These are phyloP conservation scores for Gallinago jamesoni DNA, from an alignment of 2,113 vertebrate genomes.

Conservation along the genomic window DNA sequence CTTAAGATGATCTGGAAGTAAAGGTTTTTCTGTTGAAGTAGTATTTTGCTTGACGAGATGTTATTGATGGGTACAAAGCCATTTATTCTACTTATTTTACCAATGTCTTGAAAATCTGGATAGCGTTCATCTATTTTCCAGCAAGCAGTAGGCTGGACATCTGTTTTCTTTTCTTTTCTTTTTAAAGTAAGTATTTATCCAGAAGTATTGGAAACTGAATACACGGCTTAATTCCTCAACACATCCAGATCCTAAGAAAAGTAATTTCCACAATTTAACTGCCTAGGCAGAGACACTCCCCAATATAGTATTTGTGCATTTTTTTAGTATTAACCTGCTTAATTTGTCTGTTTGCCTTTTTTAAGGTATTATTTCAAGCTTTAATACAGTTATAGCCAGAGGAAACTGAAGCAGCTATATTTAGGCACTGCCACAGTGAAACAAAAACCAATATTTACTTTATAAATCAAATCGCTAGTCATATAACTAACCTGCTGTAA, in stretches of 20 bases:
- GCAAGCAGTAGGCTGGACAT: conserved; percentile 53
- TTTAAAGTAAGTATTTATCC: conserved; percentile 52
- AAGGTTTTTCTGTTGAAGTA: conserved; percentile 3
- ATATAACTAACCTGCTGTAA: background rate
- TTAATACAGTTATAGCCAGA: background rate
- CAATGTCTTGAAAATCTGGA: conserved; percentile 57
- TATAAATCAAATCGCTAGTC: background rate
- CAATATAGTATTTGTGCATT: background rate
- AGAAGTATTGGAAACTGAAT: conserved; percentile 62
- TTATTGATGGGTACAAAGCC: conserved; percentile 32
- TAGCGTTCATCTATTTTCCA: conserved; percentile 63
- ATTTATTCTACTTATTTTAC: conserved; percentile 41
- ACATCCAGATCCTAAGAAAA: conserved; percentile 6
- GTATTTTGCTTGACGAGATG: background rate
- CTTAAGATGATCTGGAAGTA: conserved; percentile 3
- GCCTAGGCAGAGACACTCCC: background rate
- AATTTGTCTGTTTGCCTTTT: background rate
- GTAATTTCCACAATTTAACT: conserved; percentile 33
- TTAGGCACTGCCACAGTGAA: background rate
- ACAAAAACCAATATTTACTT: background rate
- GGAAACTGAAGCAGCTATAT: background rate
- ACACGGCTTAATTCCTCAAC: conserved; percentile 13
- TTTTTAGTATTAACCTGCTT: background rate
- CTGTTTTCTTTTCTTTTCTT: conserved; percentile 57
- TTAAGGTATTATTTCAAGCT: background rate